phyloP scores from a whole-genome alignment of 2,888 invertebrate genomes.

The Bugula neritina region DNA sequence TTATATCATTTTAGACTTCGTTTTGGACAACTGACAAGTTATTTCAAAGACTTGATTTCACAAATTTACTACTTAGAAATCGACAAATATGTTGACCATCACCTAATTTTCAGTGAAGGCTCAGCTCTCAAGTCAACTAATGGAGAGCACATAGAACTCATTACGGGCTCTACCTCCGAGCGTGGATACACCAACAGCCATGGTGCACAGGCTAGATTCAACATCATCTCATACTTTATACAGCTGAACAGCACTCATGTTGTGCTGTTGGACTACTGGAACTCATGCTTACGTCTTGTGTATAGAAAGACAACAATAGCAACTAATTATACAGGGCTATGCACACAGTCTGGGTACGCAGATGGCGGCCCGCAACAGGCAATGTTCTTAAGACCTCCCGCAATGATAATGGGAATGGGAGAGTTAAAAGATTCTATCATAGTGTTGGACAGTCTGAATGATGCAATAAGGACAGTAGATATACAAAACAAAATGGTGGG shows the following conservation, averaged over 20 bases:
- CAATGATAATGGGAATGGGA: not conserved
- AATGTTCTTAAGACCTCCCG: not conserved
- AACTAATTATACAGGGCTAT: not conserved
- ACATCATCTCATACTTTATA: not conserved
- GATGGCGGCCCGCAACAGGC: not conserved
- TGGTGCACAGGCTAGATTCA: not conserved
- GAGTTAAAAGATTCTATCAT: not conserved
- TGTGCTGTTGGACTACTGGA: not conserved
- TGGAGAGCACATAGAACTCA: not conserved
- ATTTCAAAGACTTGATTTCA: not conserved
- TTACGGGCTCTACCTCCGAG: not conserved
- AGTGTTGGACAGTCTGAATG: not conserved
- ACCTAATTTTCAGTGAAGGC: not conserved
- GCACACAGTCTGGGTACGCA: not conserved
- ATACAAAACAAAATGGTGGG: not conserved
- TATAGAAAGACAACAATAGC: not conserved
- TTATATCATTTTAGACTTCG: not conserved
- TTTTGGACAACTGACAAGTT: not conserved
- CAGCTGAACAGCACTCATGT: not conserved
- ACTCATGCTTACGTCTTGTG: not conserved
- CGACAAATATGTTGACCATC: not conserved
- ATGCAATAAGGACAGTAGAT: not conserved
- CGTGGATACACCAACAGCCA: not conserved
- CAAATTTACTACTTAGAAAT: not conserved
- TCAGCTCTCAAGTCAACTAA: not conserved